These are phyloP conservation scores for Megastigmus dorsalis DNA, from an alignment of 2,888 invertebrate species.

Conservation along the genomic window DNA sequence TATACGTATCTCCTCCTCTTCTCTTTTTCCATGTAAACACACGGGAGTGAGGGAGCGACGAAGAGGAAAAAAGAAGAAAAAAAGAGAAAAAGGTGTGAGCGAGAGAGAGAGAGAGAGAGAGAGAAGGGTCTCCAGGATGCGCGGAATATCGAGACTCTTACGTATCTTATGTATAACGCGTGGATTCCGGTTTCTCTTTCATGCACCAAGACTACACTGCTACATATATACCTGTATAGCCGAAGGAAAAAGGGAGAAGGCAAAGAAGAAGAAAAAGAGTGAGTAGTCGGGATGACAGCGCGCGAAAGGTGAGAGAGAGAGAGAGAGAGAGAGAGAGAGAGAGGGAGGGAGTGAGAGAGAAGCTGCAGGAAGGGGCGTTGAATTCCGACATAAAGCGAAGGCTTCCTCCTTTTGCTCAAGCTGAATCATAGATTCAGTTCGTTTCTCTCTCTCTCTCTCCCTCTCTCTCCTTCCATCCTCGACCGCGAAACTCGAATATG, in stretches of 20 bases:
- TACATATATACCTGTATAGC: slow-evolving; percentile 7
- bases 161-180: slow-evolving; percentile 13
- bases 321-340: not conserved
- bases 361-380: slow-evolving; percentile 44
- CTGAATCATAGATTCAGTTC: slow-evolving; percentile 50
- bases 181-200: slow-evolving; percentile 53
- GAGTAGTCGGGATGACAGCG: slow-evolving; percentile 2
- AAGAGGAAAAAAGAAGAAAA: not conserved
- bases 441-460: slow-evolving; percentile 36
- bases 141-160: slow-evolving; percentile 35
- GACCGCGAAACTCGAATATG: slow-evolving; percentile 46
- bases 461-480: no score
- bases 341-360: slow-evolving; percentile 6
- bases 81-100: not conserved
- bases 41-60: not conserved
- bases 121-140: not conserved
- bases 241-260: not conserved
- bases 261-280: not conserved
- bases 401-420: slow-evolving; percentile 22
- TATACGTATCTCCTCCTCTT: not conserved
- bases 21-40: slow-evolving; percentile 42
- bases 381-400: slow-evolving; percentile 41
- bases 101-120: no score
- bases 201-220: not conserved
- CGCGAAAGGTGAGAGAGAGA: slow-evolving; percentile 19